A percentile compares a stretch with the other conserved stretches of the same genome.
Conservation (phyloP, 2,797 vertebrate genomes). For the Sebastes wilsoni region DNA sequence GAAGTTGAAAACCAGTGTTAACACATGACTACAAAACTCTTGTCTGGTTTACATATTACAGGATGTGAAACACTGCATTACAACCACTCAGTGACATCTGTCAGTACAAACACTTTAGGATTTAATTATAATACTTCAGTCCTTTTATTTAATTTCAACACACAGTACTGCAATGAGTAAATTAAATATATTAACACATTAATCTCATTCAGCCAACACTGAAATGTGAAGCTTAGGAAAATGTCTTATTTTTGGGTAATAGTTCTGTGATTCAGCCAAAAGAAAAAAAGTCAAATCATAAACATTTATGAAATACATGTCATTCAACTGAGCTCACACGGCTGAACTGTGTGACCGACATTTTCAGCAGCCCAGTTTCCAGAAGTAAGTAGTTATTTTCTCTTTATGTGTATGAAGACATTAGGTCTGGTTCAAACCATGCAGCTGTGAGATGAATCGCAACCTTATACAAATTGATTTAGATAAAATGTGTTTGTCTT, state of each 20-base stretch:
- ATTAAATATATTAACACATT: not conserved
- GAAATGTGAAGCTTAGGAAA: not conserved
- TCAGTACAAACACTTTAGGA: not conserved
- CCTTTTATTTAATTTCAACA: not conserved
- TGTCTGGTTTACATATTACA: not conserved
- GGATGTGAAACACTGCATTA: not conserved
- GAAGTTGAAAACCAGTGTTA: not conserved
- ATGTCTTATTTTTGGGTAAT: not conserved
- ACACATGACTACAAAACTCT: not conserved
- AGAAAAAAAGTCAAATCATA: not conserved
- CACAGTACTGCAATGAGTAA: not conserved
- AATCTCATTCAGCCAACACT: not conserved
- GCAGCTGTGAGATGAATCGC: not conserved
- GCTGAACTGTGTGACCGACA: not conserved
- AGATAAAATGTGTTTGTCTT: not conserved
- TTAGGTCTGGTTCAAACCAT: not conserved
- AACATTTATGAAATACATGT: not conserved
- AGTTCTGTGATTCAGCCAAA: not conserved
- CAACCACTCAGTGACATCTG: not conserved
- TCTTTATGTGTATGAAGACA: not conserved
- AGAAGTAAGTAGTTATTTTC: not conserved
- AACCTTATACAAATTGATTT: not conserved
- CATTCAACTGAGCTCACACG: not conserved
- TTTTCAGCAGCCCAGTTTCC: not conserved
- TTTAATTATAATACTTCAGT: not conserved